phyloP scores from a whole-genome alignment of 1,140 invertebrate genomes.

The Samia ricini region DNA sequence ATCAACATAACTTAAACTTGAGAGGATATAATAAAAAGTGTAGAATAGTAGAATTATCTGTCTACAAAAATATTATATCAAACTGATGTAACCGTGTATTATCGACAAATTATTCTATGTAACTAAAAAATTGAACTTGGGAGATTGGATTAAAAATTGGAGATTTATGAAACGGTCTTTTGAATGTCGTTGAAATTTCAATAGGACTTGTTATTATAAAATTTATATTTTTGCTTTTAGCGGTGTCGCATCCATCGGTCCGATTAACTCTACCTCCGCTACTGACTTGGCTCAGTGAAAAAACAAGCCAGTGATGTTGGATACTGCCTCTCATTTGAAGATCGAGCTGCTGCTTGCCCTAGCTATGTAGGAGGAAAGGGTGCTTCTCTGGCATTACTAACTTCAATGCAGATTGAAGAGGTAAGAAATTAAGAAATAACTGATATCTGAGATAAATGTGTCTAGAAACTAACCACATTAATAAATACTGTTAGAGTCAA shows the following conservation, averaged over 20 bases:
- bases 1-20: no score
- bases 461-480: no score
- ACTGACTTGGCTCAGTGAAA: conserved; percentile 44
- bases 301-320: conserved; percentile 32
- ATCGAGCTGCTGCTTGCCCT: conserved; percentile 63
- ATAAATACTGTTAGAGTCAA: no score
- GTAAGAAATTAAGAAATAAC: conserved; percentile 34
- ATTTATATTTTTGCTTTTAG: conserved; percentile 17
- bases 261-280: conserved; percentile 22
- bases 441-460: background rate
- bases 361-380: conserved; percentile 85
- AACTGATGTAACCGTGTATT: no score
- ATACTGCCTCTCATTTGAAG: conserved; percentile 71
- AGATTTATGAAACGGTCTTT: no score
- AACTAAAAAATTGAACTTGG: no score
- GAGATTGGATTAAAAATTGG: no score
- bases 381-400: conserved; percentile 82
- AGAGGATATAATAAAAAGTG: no score
- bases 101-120: no score
- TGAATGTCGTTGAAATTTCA: background rate
- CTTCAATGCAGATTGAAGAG: conserved; percentile 66
- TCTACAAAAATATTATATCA: no score
- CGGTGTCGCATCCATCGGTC: conserved; percentile 20
- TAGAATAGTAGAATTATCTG: no score
- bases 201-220: background rate